Conservation (phyloP, 2,888 invertebrate species). For the Patella ulyssiponensis region DNA sequence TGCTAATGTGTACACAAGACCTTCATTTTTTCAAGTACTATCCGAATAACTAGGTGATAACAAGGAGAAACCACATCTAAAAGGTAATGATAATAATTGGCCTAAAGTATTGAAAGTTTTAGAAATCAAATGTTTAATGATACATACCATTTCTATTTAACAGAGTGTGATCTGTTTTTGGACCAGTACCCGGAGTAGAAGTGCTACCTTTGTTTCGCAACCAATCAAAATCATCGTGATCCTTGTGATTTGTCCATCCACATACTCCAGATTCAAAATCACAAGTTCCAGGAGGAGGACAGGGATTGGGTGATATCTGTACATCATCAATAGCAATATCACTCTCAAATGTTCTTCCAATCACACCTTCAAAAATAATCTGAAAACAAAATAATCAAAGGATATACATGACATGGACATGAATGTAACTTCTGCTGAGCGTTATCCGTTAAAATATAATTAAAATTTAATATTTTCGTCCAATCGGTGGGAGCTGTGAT, state of each 20-base stretch:
- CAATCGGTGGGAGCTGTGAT: too few species aligned
- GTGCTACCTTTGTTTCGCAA: conserved; percentile 48
- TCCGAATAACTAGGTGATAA: too few species aligned
- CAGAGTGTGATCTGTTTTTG: conserved; percentile 87
- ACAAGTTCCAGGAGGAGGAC: conserved; percentile 55
- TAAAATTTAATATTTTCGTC: too few species aligned
- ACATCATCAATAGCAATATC: conserved; percentile 68
- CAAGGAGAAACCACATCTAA: too few species aligned
- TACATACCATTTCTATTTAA: conserved; percentile 74
- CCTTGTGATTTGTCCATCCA: conserved; percentile 48
- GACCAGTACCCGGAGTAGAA: conserved; percentile 78
- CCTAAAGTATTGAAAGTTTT: too few species aligned
- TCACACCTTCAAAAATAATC: conserved; percentile 63
- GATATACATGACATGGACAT: too few species aligned
- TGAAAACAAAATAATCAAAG: conserved; percentile 29
- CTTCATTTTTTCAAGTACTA: too few species aligned
- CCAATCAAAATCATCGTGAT: conserved; percentile 64
- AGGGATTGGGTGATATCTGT: conserved; percentile 44
- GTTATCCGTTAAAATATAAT: too few species aligned
- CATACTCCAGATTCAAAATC: conserved; percentile 63
- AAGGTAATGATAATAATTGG: too few species aligned
- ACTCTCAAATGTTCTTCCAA: conserved; percentile 48
- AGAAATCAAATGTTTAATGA: not conserved
- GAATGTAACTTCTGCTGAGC: too few species aligned
- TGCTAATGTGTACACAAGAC: too few species aligned